Evolutionary conservation across 2,888 invertebrate genomes (phyloP), one percentile per base, ranked within the genome.

Genomic region (Neocrepidodera transversa): DNA sequence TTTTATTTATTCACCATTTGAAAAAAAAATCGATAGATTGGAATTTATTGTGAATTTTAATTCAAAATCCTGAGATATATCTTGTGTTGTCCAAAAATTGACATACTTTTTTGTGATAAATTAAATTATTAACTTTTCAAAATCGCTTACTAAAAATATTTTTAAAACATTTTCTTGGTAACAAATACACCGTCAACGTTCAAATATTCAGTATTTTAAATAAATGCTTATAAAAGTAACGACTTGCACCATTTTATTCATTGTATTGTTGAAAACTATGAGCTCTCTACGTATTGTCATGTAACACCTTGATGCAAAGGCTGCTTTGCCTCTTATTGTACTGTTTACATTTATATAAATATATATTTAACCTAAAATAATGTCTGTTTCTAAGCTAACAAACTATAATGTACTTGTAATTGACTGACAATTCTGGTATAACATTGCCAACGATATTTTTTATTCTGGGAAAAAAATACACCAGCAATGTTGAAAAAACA

Each of bases 261-360:
- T 80, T 79, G 79, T 79, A 79, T 79, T 78, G 76, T 77, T 76
- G 70, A 68, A 71, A 71, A 67, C 73, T 76, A 76, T 72, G 71
- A 76, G 76, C 73, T 75, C 79, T 80, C 79, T 80, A 79, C 74
- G 79, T 80, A 80, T 80, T 80, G 79, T 80, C 80, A 78, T 74
- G 71, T 78, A 77, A 78, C 79, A 77, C 76, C 75, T 76, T 74
- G 74, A 75, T 76, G 75, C 73, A 75, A 72, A 71, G 75, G 75
- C 68, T 64, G 30, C 56, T 62, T 63, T 64, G 71, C 69, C 71
- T 66, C 62, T 76, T 78, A 78, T 78, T 78, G 78, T 78, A 78
- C 78, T 78, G 72, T 75, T 72, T 69, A 69, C 68, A 72, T 54
- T 45, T 45, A 54, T 54, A 36, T 53, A 53, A 42, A 45, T 54